A percentile compares a stretch with the other conserved stretches of the same genome.
These are phyloP conservation scores for Blastomussa wellsi DNA, from an alignment of 92 coral and sea anemone species.

Conservation along the genomic window DNA sequence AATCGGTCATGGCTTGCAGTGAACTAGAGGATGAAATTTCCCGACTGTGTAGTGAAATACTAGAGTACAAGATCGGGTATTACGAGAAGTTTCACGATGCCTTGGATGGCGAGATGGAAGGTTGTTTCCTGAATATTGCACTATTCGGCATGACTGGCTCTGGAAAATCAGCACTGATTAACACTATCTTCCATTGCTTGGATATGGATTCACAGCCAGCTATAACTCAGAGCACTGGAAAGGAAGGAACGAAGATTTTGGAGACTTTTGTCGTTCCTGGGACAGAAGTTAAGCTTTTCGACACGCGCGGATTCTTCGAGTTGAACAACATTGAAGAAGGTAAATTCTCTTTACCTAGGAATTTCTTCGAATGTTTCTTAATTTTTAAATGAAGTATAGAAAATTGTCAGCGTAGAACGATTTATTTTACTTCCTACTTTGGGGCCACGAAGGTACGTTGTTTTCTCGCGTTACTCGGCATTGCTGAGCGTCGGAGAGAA, in stretches of 20 bases:
- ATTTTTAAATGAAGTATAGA: not conserved
- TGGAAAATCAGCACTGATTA: constrained; percentile 43
- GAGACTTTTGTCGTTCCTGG: constrained; percentile 19
- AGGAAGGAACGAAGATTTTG: constrained; percentile 27
- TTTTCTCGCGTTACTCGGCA: too few relatives aligned
- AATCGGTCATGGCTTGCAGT: not conserved
- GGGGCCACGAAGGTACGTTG: not conserved
- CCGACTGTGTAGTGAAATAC: not conserved
- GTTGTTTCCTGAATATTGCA: constrained; percentile 10
- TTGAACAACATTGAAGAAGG: constrained; percentile 23
- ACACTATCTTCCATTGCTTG: constrained; percentile 31
- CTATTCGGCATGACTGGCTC: constrained; percentile 43
- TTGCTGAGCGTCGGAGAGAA: too few relatives aligned
- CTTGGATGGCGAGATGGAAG: constrained; percentile 24
- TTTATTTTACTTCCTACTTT: not conserved
- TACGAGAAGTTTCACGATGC: constrained; percentile 25
- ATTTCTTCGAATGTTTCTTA: not conserved
- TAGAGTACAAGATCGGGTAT: not conserved
- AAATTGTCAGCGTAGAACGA: not conserved
- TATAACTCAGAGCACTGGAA: not conserved
- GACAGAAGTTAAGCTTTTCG: not conserved
- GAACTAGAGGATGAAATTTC: not conserved
- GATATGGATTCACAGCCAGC: not conserved
- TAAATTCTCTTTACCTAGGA: not conserved
- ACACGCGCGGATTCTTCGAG: constrained; percentile 20